Evolutionary conservation across 2,797 vertebrate species (phyloP).

Genomic region (Leucoraja ocellata): DNA sequence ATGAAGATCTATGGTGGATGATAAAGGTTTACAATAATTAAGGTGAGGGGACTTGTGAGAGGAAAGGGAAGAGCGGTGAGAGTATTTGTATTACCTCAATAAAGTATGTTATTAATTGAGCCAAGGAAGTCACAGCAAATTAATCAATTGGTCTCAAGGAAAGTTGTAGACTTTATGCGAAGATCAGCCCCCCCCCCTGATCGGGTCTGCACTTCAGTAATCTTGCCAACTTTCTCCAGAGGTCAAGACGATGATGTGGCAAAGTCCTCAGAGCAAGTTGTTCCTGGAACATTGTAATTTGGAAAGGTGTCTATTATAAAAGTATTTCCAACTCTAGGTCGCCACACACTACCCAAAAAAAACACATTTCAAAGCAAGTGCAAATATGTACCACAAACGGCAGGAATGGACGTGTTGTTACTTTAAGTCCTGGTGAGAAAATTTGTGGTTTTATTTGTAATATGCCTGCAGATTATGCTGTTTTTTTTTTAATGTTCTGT

Average conservation of each 20-base stretch:
- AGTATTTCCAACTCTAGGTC: neutral
- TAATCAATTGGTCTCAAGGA: neutral
- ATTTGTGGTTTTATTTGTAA: neutral
- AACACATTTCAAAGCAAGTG: neutral
- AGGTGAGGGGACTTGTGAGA: neutral
- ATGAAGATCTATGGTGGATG: neutral
- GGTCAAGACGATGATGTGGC: neutral
- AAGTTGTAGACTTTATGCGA: neutral
- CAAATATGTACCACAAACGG: neutral
- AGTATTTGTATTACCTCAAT: neutral
- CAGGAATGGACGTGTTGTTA: neutral
- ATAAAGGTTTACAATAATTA: no score
- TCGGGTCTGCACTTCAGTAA: neutral
- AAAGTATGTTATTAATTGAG: neutral
- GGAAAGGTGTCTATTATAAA: neutral
- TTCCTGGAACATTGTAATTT: neutral
- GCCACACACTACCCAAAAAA: neutral
- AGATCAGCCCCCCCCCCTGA: neutral
- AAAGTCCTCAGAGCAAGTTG: neutral
- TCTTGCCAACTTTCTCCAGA: neutral
- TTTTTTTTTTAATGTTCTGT: no score
- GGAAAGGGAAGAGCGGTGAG: no score
- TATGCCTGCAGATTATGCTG: neutral
- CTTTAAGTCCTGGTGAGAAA: neutral
- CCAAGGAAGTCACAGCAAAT: neutral